Conservation (phyloP, 2,888 invertebrate species). For the Leucophenga montana region DNA sequence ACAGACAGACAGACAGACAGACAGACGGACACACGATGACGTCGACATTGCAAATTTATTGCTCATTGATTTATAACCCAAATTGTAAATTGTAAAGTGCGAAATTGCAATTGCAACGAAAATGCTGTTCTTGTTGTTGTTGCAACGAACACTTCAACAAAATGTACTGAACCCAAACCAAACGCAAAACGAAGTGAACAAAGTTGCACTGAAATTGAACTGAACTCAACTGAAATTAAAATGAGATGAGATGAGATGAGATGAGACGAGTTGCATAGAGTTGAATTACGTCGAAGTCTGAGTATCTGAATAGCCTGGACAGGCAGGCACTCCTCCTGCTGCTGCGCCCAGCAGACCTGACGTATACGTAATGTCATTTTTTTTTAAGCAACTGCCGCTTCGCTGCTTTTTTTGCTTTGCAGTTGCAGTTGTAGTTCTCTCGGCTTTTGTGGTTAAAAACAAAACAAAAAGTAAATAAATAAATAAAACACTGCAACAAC, state of each 20-base stretch:
- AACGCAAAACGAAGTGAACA: slow-evolving; percentile 16
- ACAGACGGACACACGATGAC: slow-evolving; percentile 10
- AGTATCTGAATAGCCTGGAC: too few relatives aligned
- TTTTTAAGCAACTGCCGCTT: slow-evolving; percentile 12
- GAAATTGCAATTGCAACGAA: slow-evolving; percentile 54
- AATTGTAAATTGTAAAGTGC: slow-evolving; percentile 54
- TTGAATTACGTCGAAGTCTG: slow-evolving; percentile 31
- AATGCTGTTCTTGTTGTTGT: slow-evolving; percentile 30
- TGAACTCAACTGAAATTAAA: slow-evolving; percentile 3
- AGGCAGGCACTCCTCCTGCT: slow-evolving; percentile 13
- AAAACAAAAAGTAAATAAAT: neutral
- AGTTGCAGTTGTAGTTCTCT: slow-evolving; percentile 24
- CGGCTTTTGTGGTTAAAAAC: slow-evolving; percentile 32
- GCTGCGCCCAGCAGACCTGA: slow-evolving; percentile 25
- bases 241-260: slow-evolving; percentile 8
- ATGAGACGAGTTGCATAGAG: slow-evolving; percentile 33
- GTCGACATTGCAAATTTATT: slow-evolving; percentile 48
- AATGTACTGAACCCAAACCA: slow-evolving; percentile 5
- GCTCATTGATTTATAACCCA: slow-evolving; percentile 57
- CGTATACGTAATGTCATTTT: slow-evolving; percentile 12
- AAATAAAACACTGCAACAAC: slow-evolving; percentile 18
- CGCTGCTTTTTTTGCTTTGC: slow-evolving; percentile 17
- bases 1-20: slow-evolving; percentile 8
- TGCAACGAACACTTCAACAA: neutral
- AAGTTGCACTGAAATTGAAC: slow-evolving; percentile 27